A percentile compares a stretch with the other conserved stretches of the same genome.
Conservation (phyloP, 92 coral and sea anemone genomes). For the Parazoanthus atlanticus region DNA sequence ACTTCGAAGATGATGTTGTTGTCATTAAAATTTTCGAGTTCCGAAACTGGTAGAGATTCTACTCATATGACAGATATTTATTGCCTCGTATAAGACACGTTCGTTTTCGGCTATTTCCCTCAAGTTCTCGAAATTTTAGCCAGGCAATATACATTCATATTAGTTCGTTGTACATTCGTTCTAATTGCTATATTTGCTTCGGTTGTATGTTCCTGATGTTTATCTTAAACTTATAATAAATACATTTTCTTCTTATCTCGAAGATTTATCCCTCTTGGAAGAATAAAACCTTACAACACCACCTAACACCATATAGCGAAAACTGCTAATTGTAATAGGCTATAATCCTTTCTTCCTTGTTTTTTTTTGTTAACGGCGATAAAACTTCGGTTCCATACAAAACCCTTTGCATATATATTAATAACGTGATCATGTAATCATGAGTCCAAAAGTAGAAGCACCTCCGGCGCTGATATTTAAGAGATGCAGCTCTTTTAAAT, state of each 20-base stretch:
- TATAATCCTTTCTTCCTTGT: background rate
- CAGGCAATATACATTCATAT: background rate
- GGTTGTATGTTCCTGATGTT: background rate
- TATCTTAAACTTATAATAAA: background rate
- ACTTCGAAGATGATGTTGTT: background rate
- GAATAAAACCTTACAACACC: background rate
- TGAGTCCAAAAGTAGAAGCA: background rate
- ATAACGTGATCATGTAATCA: background rate
- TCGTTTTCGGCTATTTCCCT: background rate
- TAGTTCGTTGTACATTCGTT: background rate
- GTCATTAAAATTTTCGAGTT: background rate
- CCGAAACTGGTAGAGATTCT: too few species aligned
- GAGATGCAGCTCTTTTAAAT: background rate
- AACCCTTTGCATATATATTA: background rate
- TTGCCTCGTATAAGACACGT: background rate
- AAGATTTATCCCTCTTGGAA: background rate
- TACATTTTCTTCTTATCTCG: background rate
- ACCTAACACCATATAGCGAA: constrained; percentile 3
- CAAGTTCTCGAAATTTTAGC: too few species aligned
- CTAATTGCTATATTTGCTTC: background rate
- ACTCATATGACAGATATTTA: too few species aligned
- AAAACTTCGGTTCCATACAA: background rate
- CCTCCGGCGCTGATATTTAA: background rate
- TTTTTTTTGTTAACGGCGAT: background rate
- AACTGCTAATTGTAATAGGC: background rate